Percentiles rank a stretch among this genome's conserved stretches.
Conservation (phyloP, 2,888 invertebrate species). For the Pterobdella sp. region DNA sequence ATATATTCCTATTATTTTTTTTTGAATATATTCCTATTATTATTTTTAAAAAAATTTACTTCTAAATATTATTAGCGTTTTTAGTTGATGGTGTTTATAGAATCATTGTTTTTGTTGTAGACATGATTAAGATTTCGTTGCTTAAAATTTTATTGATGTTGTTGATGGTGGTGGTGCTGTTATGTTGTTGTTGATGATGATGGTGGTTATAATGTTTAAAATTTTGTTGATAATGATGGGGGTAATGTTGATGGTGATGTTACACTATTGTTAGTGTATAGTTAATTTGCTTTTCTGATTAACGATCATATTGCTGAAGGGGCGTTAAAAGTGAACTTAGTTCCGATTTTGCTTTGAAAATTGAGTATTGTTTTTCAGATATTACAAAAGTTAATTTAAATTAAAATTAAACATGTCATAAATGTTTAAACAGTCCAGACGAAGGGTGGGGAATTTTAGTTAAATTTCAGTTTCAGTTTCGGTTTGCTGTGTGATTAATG, state of each 20-base stretch:
- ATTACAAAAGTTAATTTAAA: neutral
- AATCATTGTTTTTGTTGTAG: no score
- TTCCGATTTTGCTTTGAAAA: neutral
- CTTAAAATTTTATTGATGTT: neutral
- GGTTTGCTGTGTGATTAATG: no score
- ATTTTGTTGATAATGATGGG: neutral
- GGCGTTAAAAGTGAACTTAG: neutral
- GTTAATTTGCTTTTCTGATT: no score
- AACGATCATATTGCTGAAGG: neutral
- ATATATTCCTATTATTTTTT: neutral
- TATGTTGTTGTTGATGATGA: conserved; percentile 17
- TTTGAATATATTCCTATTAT: neutral
- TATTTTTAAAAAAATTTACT: no score
- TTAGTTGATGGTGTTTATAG: no score
- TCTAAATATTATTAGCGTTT: no score
- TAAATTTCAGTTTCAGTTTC: no score
- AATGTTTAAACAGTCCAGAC: no score
- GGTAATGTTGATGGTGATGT: neutral
- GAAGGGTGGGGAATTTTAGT: no score
- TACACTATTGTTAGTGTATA: no score
- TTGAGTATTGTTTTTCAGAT: neutral
- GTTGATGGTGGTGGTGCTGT: conserved; percentile 14
- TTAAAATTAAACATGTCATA: neutral
- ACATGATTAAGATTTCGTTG: neutral
- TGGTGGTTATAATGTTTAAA: neutral